Evolutionary conservation across 2,113 vertebrate genomes (phyloP).

Genomic region (Bungarus multicinctus): DNA sequence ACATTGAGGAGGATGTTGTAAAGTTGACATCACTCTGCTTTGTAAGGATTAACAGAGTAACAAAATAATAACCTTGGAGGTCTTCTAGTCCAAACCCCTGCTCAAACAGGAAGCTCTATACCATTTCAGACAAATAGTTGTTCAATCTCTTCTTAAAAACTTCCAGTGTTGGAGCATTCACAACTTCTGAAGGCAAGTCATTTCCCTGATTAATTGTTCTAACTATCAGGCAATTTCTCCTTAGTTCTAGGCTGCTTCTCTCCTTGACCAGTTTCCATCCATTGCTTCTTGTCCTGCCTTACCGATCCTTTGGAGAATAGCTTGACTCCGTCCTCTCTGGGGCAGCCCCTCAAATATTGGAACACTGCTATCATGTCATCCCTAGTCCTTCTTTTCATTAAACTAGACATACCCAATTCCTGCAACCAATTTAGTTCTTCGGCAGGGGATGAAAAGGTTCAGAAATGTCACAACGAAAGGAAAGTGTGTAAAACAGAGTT

Average conservation of each 20-base stretch:
- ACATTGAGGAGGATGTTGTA: neutral
- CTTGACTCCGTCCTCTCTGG: neutral
- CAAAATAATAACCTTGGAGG: too few species aligned
- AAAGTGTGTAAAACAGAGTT: neutral
- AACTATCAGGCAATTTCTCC: neutral
- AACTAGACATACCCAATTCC: neutral
- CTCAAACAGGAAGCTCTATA: too few species aligned
- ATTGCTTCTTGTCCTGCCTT: neutral
- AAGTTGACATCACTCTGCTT: neutral
- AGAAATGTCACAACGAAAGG: neutral
- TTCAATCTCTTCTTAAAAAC: neutral
- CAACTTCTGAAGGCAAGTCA: accelerated
- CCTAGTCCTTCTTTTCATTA: neutral
- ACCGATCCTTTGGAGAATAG: neutral
- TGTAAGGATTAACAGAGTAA: neutral
- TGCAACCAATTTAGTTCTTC: neutral
- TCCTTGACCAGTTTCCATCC: neutral
- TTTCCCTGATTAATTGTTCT: neutral
- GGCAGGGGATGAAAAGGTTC: neutral
- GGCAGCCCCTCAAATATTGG: neutral
- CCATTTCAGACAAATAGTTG: neutral
- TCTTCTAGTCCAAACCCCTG: neutral
- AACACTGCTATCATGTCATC: neutral
- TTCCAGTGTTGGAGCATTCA: neutral
- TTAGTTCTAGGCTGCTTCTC: neutral